These are phyloP conservation scores for Drosophila neonasuta DNA, from an alignment of 2,888 invertebrate species.

Conservation along the genomic window DNA sequence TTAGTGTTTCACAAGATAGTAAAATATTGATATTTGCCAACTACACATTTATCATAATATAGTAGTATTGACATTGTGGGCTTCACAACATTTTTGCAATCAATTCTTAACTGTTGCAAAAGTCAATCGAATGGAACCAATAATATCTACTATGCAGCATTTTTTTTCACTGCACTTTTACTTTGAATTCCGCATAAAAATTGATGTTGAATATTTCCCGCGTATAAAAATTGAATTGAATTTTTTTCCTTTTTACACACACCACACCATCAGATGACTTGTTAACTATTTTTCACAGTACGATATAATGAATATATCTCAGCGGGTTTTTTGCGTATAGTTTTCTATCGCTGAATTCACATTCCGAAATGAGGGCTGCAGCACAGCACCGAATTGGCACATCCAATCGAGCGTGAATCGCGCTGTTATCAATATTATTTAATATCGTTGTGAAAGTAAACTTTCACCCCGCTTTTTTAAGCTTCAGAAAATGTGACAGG, in stretches of 20 bases:
- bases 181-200: background rate
- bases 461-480: slow-evolving; percentile 32
- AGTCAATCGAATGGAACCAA: slow-evolving; percentile 7
- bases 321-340: slow-evolving; percentile 5
- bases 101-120: background rate
- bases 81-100: slow-evolving; percentile 2
- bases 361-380: slow-evolving; percentile 35
- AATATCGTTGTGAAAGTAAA: slow-evolving; percentile 54
- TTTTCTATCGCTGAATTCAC: slow-evolving; percentile 45
- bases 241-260: slow-evolving; percentile 23
- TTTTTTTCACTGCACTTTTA: background rate
- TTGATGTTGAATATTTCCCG: background rate
- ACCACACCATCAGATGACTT: slow-evolving; percentile 48
- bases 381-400: slow-evolving; percentile 11
- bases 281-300: slow-evolving; percentile 52
- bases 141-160: background rate
- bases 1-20: background rate
- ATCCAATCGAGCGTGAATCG: slow-evolving; percentile 68
- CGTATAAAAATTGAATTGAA: slow-evolving; percentile 15
- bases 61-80: background rate
- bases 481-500: slow-evolving; percentile 27
- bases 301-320: slow-evolving; percentile 47
- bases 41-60: background rate
- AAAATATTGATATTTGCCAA: background rate
- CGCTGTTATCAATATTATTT: slow-evolving; percentile 59